A percentile compares a stretch with the other conserved stretches of the same genome.
Conservation (phyloP, 2,797 vertebrate species). For the Antrozous pallidus region DNA sequence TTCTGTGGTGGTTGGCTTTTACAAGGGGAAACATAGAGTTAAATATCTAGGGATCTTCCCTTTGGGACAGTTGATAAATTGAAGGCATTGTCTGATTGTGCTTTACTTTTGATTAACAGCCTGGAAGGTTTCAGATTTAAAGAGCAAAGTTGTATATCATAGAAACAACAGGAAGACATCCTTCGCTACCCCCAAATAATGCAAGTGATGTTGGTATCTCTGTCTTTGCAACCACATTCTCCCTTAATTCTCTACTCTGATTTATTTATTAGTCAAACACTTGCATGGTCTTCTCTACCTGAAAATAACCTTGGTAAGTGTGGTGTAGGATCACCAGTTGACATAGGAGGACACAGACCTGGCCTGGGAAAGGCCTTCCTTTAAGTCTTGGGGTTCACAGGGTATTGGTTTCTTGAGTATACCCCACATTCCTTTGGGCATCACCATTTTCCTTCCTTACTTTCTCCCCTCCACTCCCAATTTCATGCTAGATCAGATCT, state of each 20-base stretch:
- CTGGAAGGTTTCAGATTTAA: slow-evolving; percentile 61
- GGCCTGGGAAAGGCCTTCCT: not conserved
- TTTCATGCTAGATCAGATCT: slow-evolving; percentile 12
- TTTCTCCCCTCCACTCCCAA: not conserved
- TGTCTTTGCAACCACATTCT: not conserved
- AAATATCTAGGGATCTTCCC: slow-evolving; percentile 22
- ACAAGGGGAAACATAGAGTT: slow-evolving; percentile 2
- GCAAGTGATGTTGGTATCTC: not conserved
- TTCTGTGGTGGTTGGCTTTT: not conserved
- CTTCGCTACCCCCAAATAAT: not conserved
- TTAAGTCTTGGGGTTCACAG: not conserved
- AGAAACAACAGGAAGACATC: not conserved
- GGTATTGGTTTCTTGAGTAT: not conserved
- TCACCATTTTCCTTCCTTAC: not conserved
- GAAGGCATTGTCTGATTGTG: slow-evolving; percentile 49
- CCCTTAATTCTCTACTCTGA: not conserved
- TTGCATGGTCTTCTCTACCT: not conserved
- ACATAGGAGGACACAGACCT: not conserved
- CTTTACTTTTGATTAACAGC: slow-evolving; percentile 48
- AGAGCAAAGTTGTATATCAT: slow-evolving; percentile 67
- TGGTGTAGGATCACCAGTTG: not conserved
- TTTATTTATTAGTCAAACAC: not conserved
- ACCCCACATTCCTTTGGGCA: not conserved
- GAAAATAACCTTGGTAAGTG: not conserved
- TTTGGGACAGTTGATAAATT: slow-evolving; percentile 54